These are phyloP conservation scores for Listrodromus nycthemerus DNA, from an alignment of 2,888 invertebrate species.

Conservation along the genomic window DNA sequence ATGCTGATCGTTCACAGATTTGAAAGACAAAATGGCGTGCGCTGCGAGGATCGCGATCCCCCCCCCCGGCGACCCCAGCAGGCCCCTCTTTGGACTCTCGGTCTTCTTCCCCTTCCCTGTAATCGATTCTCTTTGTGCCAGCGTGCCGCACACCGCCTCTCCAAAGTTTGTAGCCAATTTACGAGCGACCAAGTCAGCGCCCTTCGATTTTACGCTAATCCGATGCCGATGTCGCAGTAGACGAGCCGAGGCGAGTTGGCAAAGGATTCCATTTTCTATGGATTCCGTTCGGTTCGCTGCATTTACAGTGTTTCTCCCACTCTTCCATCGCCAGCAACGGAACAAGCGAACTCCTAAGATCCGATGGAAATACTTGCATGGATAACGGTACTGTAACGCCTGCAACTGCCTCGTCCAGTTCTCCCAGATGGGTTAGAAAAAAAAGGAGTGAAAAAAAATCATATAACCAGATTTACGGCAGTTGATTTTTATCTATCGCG, in stretches of 20 bases:
- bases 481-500: constrained; percentile 41
- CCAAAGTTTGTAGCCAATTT: constrained; percentile 81
- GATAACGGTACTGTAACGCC: constrained; percentile 16
- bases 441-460: constrained; percentile 7
- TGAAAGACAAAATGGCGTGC: constrained; percentile 76
- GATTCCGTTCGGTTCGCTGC: constrained; percentile 28
- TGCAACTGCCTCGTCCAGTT: neutral
- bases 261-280: constrained; percentile 52
- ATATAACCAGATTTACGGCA: constrained; percentile 25
- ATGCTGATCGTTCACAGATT: constrained; percentile 80
- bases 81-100: neutral
- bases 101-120: constrained; percentile 55
- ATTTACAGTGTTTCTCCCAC: constrained; percentile 42
- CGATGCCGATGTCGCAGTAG: constrained; percentile 75
- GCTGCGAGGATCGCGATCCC: constrained; percentile 72
- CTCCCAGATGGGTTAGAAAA: neutral
- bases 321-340: neutral
- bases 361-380: constrained; percentile 9
- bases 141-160: constrained; percentile 63
- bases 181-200: constrained; percentile 81
- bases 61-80: neutral
- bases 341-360: neutral
- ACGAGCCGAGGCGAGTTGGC: constrained; percentile 46
- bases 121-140: constrained; percentile 80
- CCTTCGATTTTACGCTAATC: constrained; percentile 81